phyloP scores from a whole-genome alignment of 2,113 vertebrate species.

The Fulmarus glacialis region DNA sequence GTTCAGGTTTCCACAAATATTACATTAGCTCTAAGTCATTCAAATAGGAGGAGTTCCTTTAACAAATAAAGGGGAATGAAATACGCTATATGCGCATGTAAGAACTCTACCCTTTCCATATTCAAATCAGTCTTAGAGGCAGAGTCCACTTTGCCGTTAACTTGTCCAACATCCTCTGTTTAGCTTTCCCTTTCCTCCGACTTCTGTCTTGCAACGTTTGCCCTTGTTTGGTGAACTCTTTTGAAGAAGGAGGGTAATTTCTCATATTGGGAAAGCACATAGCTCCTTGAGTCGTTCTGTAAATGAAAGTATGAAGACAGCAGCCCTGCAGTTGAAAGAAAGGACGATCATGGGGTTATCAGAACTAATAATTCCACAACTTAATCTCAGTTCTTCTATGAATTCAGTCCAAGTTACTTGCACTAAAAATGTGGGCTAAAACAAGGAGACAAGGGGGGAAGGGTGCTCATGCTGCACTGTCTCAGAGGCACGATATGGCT shows the following conservation, averaged over 20 bases:
- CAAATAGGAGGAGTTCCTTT: not conserved
- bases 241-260: not conserved
- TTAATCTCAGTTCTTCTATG: not conserved
- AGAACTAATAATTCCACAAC: not conserved
- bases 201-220: not conserved
- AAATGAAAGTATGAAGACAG: not conserved
- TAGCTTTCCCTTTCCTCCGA: not conserved
- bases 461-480: not conserved
- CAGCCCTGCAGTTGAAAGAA: not conserved
- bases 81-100: not conserved
- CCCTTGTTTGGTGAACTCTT: not conserved
- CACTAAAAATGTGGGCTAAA: not conserved
- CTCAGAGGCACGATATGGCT: accelerated
- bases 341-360: not conserved
- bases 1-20: not conserved
- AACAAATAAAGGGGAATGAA: not conserved
- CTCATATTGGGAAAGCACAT: not conserved
- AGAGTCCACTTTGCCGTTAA: not conserved
- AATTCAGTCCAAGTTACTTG: not conserved
- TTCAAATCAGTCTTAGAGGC: not conserved
- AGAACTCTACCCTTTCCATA: not conserved
- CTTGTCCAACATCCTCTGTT: not conserved
- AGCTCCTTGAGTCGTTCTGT: not conserved
- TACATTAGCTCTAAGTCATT: not conserved
- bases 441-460: not conserved